Percentiles rank a stretch among this genome's conserved stretches.
These are phyloP conservation scores for Notolabrus celidotus DNA, from an alignment of 2,797 vertebrate genomes.

Conservation along the genomic window DNA sequence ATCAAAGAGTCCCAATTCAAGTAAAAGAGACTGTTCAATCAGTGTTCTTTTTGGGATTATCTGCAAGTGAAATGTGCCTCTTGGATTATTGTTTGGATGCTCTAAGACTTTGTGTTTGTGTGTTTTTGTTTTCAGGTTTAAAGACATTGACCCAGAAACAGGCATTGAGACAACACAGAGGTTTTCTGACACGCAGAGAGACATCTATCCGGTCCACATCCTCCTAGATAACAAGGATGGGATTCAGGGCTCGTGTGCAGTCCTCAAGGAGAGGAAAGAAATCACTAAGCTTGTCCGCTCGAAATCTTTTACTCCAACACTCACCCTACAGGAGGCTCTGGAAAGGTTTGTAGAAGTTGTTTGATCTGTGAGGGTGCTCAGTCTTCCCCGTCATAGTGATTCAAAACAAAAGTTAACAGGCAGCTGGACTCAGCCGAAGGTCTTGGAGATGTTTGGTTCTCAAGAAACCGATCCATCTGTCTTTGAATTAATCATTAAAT, in stretches of 20 bases:
- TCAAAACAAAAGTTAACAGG: too few species aligned
- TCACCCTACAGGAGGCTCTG: conserved; percentile 84
- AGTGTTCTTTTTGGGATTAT: too few species aligned
- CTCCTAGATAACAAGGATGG: conserved; percentile 89
- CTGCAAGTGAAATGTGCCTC: too few species aligned
- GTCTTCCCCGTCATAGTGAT: too few species aligned
- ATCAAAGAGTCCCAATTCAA: too few species aligned
- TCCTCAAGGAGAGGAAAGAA: conserved; percentile 88
- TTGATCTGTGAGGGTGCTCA: not conserved
- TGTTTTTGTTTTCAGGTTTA: conserved; percentile 68
- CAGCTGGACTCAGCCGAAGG: too few species aligned
- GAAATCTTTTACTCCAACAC: conserved; percentile 74
- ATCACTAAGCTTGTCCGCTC: conserved; percentile 86
- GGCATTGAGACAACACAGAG: conserved; percentile 81
- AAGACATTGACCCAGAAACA: conserved; percentile 86
- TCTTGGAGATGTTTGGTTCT: too few species aligned
- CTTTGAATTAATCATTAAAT: too few species aligned
- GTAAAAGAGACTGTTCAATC: too few species aligned
- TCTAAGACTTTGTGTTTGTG: not conserved
- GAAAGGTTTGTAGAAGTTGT: conserved; percentile 81
- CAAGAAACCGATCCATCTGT: too few species aligned
- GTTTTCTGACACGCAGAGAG: conserved; percentile 64
- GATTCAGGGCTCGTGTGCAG: conserved; percentile 92
- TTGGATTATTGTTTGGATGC: too few species aligned
- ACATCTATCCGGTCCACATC: conserved; percentile 90